These are phyloP conservation scores for Aphidoletes aphidimyza DNA, from an alignment of 2,888 invertebrate species.

Conservation along the genomic window DNA sequence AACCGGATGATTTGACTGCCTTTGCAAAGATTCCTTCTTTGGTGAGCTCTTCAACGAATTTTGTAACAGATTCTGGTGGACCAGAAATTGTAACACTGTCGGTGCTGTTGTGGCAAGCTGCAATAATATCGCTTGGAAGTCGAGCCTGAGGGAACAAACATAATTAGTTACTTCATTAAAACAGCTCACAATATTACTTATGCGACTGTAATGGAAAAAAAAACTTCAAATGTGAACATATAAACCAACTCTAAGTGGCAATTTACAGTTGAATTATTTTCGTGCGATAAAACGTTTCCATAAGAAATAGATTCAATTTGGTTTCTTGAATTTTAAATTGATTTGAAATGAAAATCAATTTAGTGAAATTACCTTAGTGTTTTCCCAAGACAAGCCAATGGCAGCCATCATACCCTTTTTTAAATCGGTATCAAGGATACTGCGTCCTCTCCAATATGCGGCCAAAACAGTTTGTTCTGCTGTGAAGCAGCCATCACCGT, in stretches of 20 bases:
- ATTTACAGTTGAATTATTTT: too few species aligned
- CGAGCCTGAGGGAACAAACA: slow-evolving; percentile 73
- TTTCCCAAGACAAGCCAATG: slow-evolving; percentile 89
- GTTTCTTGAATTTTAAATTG: neutral
- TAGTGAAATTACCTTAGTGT: slow-evolving; percentile 61
- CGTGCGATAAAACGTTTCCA: too few species aligned
- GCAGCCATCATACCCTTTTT: slow-evolving; percentile 90
- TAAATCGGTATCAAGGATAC: slow-evolving; percentile 80
- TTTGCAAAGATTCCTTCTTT: slow-evolving; percentile 85
- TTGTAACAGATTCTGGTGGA: slow-evolving; percentile 75
- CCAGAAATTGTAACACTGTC: slow-evolving; percentile 97
- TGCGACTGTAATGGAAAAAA: neutral
- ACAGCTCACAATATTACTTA: neutral
- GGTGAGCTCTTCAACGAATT: slow-evolving; percentile 77
- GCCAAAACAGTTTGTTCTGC: slow-evolving; percentile 93
- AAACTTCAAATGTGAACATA: too few species aligned
- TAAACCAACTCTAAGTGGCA: too few species aligned
- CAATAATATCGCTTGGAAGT: slow-evolving; percentile 81
- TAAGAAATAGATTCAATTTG: too few species aligned
- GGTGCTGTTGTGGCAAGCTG: slow-evolving; percentile 94
- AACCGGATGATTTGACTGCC: slow-evolving; percentile 85
- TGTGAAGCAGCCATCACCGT: slow-evolving; percentile 95
- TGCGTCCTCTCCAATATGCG: slow-evolving; percentile 92
- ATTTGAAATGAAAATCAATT: neutral
- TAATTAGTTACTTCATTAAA: too few species aligned